phyloP scores from a whole-genome alignment of 2,113 vertebrate genomes.

The Microcebus tavaratra region DNA sequence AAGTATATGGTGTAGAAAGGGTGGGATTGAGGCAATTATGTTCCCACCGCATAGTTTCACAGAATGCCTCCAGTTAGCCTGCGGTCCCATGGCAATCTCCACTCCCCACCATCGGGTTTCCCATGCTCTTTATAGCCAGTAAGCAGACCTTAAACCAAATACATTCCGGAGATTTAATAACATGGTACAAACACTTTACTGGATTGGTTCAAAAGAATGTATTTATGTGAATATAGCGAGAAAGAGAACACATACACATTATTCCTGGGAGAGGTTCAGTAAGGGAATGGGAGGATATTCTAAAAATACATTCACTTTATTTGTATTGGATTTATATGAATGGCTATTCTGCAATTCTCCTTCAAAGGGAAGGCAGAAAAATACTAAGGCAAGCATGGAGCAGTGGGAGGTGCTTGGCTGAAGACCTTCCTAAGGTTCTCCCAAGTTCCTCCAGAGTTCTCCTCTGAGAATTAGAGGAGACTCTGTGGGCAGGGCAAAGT shows the following conservation, averaged over 20 bases:
- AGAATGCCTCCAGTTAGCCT: slow-evolving; percentile 49
- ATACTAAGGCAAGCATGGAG: not conserved
- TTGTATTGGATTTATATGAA: slow-evolving; percentile 58
- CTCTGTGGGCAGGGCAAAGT: not conserved
- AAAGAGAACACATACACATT: not conserved
- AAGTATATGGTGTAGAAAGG: slow-evolving; percentile 69
- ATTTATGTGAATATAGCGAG: not conserved
- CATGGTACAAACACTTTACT: not conserved
- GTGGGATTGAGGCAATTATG: slow-evolving; percentile 48
- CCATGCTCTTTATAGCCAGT: not conserved
- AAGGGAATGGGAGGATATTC: slow-evolving; percentile 24
- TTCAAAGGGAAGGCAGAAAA: slow-evolving; percentile 50
- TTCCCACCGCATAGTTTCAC: slow-evolving; percentile 54
- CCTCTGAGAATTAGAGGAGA: not conserved
- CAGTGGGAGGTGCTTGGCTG: slow-evolving; percentile 33
- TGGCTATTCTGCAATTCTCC: slow-evolving; percentile 43
- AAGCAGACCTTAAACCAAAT: slow-evolving; percentile 38
- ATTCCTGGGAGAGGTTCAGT: not conserved
- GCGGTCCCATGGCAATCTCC: slow-evolving; percentile 1
- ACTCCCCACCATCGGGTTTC: not conserved
- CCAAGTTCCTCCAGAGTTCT: not conserved
- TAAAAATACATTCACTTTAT: slow-evolving; percentile 64
- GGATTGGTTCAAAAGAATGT: not conserved
- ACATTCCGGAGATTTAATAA: slow-evolving; percentile 42
- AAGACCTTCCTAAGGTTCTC: not conserved